phyloP scores from a whole-genome alignment of 2,113 vertebrate species.

The Xerus inauris region DNA sequence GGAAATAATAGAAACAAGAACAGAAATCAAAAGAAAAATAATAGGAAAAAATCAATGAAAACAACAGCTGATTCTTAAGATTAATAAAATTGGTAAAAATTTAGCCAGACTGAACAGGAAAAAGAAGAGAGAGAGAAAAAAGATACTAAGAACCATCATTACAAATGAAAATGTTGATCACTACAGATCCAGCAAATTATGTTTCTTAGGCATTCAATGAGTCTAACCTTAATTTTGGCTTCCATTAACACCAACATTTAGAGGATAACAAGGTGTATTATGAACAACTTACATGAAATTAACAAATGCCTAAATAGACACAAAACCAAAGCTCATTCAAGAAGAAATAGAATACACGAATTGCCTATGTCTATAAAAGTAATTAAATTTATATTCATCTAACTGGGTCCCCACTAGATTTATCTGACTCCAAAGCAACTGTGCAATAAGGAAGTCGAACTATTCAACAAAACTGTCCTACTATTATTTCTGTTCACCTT shows the following conservation, averaged over 20 bases:
- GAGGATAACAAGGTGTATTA: background rate
- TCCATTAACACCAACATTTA: background rate
- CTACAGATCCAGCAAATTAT: background rate
- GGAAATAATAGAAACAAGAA: background rate
- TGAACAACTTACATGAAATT: background rate
- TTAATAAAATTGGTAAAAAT: background rate
- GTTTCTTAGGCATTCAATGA: background rate
- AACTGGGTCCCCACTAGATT: background rate
- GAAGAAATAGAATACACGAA: background rate
- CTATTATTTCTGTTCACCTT: background rate
- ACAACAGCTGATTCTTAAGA: slow-evolving; percentile 12
- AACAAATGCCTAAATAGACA: background rate
- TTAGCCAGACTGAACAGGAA: background rate
- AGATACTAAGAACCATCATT: background rate
- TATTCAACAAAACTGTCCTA: background rate
- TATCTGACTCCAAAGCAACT: slow-evolving; percentile 8
- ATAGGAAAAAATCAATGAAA: background rate
- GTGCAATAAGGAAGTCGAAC: background rate
- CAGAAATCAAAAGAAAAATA: background rate
- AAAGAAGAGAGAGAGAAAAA: background rate
- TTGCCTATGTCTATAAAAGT: background rate
- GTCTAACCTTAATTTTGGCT: slow-evolving; percentile 21
- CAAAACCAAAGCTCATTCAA: background rate
- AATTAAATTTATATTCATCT: slow-evolving; percentile 18
- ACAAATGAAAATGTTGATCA: background rate